phyloP scores from a whole-genome alignment of 2,888 invertebrate species.

The Cephus rjabovi region DNA sequence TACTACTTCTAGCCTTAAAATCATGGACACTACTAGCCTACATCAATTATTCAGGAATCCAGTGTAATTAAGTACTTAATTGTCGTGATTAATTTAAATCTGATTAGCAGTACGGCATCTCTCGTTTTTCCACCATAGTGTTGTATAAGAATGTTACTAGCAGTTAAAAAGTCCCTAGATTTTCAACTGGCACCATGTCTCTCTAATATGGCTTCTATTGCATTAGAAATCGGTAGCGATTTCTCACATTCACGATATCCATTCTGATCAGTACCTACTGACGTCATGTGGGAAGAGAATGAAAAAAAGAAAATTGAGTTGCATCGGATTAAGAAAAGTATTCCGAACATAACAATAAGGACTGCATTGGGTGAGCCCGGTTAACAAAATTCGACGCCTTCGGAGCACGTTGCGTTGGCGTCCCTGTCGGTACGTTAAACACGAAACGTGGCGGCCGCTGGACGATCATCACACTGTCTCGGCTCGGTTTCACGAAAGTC shows the following conservation, averaged over 20 bases:
- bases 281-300: constrained; percentile 29
- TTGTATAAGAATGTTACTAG: background rate
- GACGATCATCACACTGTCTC: background rate
- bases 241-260: background rate
- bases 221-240: background rate
- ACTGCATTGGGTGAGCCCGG: background rate
- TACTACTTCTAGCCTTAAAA: background rate
- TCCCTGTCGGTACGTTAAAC: background rate
- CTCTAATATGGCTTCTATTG: background rate
- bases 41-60: constrained; percentile 39
- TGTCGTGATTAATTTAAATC: constrained; percentile 42
- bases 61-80: constrained; percentile 42
- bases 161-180: background rate
- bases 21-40: background rate
- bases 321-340: background rate
- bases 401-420: background rate
- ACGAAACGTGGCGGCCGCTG: background rate
- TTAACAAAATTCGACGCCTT: background rate
- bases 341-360: background rate
- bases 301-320: background rate
- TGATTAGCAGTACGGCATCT: constrained; percentile 30
- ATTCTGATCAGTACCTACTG: background rate
- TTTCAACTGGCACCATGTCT: background rate
- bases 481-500: constrained; percentile 20
- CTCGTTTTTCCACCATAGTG: constrained; percentile 7